A percentile compares a stretch with the other conserved stretches of the same genome.
phyloP scores from a whole-genome alignment of 2,797 vertebrate species.

The Alectoris magna region DNA sequence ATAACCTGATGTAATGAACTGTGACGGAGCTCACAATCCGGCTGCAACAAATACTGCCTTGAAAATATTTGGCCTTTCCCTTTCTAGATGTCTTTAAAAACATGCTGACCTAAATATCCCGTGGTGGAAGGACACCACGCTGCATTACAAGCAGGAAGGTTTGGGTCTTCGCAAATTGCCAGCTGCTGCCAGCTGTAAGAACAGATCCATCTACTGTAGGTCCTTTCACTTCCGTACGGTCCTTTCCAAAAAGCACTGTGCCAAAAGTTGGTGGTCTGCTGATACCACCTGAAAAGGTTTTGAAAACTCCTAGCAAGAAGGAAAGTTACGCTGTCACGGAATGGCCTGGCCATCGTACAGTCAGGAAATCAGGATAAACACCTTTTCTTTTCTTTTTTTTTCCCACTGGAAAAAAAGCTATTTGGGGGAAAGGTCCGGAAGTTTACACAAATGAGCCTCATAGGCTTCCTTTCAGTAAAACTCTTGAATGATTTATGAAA shows the following conservation, averaged over 20 bases:
- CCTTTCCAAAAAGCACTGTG: background rate
- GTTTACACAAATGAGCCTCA: slow-evolving; percentile 26
- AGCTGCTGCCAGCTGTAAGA: background rate
- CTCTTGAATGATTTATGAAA: slow-evolving; percentile 3
- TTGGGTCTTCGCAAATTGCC: background rate
- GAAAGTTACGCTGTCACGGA: background rate
- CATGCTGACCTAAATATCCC: background rate
- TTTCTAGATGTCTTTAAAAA: background rate
- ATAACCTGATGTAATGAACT: background rate
- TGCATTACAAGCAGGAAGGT: background rate
- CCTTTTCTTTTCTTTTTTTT: background rate
- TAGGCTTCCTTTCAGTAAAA: slow-evolving; percentile 9
- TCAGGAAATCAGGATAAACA: background rate
- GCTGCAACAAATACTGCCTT: background rate
- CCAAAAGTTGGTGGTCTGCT: background rate
- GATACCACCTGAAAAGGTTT: background rate
- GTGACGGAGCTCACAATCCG: background rate
- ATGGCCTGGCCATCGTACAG: background rate
- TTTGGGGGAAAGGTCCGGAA: background rate
- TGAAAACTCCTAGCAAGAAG: background rate
- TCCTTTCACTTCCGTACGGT: background rate
- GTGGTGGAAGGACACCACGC: fast-evolving
- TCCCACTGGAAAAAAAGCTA: slow-evolving; percentile 16
- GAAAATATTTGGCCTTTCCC: background rate
- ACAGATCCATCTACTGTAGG: fast-evolving